Percentiles rank a stretch among this genome's conserved stretches.
Conservation (phyloP, 1,140 invertebrate species). For the Drosophila prosaltans region DNA sequence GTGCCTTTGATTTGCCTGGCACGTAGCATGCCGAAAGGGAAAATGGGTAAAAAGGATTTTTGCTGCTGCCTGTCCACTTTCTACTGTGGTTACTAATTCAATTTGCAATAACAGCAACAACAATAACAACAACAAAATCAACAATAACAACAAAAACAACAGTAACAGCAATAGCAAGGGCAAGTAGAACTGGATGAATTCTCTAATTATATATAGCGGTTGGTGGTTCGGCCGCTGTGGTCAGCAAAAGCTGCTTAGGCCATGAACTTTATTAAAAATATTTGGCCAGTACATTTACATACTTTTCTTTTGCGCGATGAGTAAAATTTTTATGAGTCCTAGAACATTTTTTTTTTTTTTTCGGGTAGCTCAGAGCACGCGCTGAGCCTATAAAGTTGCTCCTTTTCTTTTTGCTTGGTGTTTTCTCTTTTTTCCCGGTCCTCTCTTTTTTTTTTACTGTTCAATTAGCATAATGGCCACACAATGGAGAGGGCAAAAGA, state of each 20-base stretch:
- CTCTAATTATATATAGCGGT: conserved; percentile 75
- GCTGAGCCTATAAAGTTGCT: conserved; percentile 70
- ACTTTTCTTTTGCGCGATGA: conserved; percentile 51
- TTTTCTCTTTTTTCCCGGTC: conserved; percentile 24
- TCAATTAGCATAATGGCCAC: conserved; percentile 82
- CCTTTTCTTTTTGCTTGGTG: conserved; percentile 15
- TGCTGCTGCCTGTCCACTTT: conserved; percentile 58
- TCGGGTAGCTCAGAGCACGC: conserved; percentile 56
- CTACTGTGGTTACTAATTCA: conserved; percentile 73
- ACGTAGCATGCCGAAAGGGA: conserved; percentile 43
- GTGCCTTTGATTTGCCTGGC: conserved; percentile 69
- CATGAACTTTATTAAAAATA: conserved; percentile 80
- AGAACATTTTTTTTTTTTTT: conserved; percentile 26
- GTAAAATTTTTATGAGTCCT: conserved; percentile 69
- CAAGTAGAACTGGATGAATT: conserved; percentile 33
- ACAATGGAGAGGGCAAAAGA: conserved; percentile 49
- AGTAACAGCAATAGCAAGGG: conserved; percentile 11
- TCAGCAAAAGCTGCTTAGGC: conserved; percentile 70
- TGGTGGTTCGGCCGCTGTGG: conserved; percentile 24
- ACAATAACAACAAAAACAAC: conserved; percentile 22
- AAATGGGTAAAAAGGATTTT: conserved; percentile 72
- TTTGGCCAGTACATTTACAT: conserved; percentile 73
- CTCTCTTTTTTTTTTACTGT: conserved; percentile 65
- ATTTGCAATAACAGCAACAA: conserved; percentile 74
- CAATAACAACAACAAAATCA: conserved; percentile 21